A percentile compares a stretch with the other conserved stretches of the same genome.
Conservation (phyloP, 1,140 invertebrate species). For the Cyclina sinensis region DNA sequence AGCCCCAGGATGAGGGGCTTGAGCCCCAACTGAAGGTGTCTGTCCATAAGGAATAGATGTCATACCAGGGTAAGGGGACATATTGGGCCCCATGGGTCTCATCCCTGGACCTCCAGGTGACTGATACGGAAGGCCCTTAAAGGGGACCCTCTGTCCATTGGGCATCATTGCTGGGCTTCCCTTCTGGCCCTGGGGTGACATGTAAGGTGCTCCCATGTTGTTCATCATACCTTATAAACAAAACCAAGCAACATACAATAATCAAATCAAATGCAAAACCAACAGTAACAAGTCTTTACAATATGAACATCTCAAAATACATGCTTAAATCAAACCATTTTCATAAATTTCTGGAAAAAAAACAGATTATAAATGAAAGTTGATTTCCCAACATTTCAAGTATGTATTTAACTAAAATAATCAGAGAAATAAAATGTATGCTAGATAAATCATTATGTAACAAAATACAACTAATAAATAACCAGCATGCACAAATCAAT, state of each 20-base stretch:
- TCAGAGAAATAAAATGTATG: no score
- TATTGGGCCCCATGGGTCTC: slow-evolving; percentile 43
- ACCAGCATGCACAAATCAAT: no score
- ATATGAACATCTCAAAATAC: background rate
- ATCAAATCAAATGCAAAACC: slow-evolving; percentile 23
- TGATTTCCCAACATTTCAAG: no score
- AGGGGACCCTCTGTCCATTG: slow-evolving; percentile 37
- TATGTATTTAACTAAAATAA: no score
- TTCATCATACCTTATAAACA: slow-evolving; percentile 62
- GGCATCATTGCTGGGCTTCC: slow-evolving; percentile 42
- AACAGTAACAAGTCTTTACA: background rate
- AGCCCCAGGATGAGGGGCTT: slow-evolving; percentile 34
- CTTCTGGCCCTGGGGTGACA: slow-evolving; percentile 50
- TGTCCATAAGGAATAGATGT: slow-evolving; percentile 61
- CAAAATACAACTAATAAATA: no score
- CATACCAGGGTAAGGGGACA: slow-evolving; percentile 62
- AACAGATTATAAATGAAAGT: no score
- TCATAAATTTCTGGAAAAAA: background rate
- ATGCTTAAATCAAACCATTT: background rate
- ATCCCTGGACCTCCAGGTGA: slow-evolving; percentile 43
- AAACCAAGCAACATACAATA: slow-evolving; percentile 45
- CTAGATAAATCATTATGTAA: no score
- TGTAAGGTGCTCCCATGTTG: slow-evolving; percentile 48
- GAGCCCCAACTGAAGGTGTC: slow-evolving; percentile 49
- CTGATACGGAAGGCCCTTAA: slow-evolving; percentile 35